A percentile compares a stretch with the other conserved stretches of the same genome.
Conservation (phyloP, 2,888 invertebrate genomes). For the Sylvicola fuscatus region DNA sequence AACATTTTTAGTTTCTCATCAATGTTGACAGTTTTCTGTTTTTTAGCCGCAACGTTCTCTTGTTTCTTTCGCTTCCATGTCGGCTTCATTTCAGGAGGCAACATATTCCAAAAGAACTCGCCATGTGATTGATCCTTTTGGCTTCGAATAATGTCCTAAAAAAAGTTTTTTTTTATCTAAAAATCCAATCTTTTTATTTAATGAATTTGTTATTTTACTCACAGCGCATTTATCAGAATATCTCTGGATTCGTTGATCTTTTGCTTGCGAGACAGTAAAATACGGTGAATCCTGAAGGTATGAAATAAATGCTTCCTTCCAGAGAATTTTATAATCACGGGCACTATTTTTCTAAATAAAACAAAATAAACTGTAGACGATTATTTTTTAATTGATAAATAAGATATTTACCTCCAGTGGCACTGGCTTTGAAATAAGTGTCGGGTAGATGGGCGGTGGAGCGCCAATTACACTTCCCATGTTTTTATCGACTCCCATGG, state of each 20-base stretch:
- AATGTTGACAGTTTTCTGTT: conserved; percentile 13
- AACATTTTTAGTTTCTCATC: conserved; percentile 35
- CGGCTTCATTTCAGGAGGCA: conserved; percentile 40
- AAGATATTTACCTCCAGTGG: conserved; percentile 20
- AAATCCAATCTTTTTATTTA: background rate
- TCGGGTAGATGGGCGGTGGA: conserved; percentile 38
- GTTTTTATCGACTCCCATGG: conserved; percentile 27
- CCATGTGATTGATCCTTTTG: conserved; percentile 15
- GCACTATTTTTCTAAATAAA: conserved; percentile 31
- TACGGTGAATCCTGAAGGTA: conserved; percentile 44
- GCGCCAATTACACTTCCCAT: conserved; percentile 29
- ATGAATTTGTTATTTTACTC: conserved; percentile 3
- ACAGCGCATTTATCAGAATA: conserved; percentile 15
- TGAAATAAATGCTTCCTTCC: conserved; percentile 52
- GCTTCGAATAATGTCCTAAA: background rate
- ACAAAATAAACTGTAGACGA: too few species aligned
- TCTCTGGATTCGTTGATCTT: conserved; percentile 8
- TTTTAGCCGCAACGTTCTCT: conserved; percentile 5
- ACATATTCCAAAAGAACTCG: conserved; percentile 31
- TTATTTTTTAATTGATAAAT: too few species aligned
- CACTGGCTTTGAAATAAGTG: conserved; percentile 34
- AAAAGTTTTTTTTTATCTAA: background rate
- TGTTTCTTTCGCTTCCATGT: conserved; percentile 25
- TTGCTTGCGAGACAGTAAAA: conserved; percentile 12
- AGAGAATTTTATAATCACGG: conserved; percentile 44